Evolutionary conservation across 1,140 invertebrate species (phyloP), one percentile per base, ranked within the genome.

Genomic region (Zaprionus ghesquierei): DNA sequence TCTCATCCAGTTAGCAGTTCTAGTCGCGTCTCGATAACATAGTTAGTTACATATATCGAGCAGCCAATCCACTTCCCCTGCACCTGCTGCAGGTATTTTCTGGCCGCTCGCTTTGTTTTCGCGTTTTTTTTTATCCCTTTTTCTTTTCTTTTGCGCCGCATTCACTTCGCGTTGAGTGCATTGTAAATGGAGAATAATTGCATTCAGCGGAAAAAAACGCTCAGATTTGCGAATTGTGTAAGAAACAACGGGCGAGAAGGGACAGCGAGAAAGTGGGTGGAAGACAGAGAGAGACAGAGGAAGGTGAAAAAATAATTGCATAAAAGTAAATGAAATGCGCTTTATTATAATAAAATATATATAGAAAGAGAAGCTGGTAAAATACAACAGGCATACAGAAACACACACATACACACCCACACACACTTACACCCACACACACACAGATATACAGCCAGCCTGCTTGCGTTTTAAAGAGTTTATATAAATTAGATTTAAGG

Each of bases 111-210:
- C n/a, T n/a, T n/a, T n/a, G n/a, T n/a, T 0, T 41, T 8, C 35
- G 15, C n/a, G 13, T n/a, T 29, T 29, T 29, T 29, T 29, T 29
- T 29, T 29, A 29, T 29, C 9, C 6, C 1, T 29, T 8, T 29
- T 29, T 29, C 9, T 27, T 27, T 27, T 3, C 6, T 20, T 18
- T 12, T 27, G 46, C n/a, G 46, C 25, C 38, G 58, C 51, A 49
- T 51, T 31, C 58, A 78, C 68, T 76, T 84, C 59, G 76, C 69
- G 60, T 71, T 79, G 84, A 82, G 84, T 87, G 84, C 84, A 89
- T 89, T 89, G 84, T 87, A 87, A 87, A 87, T 87, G 84, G 76
- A 87, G 69, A 84, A 89, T 87, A 87, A 87, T 87, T 87, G 84
- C 76, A 79, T 89, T 82, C 63, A 72, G 76, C 73, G 69, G 58